phyloP scores from a whole-genome alignment of 1,140 invertebrate genomes.

The Lerema accius region DNA sequence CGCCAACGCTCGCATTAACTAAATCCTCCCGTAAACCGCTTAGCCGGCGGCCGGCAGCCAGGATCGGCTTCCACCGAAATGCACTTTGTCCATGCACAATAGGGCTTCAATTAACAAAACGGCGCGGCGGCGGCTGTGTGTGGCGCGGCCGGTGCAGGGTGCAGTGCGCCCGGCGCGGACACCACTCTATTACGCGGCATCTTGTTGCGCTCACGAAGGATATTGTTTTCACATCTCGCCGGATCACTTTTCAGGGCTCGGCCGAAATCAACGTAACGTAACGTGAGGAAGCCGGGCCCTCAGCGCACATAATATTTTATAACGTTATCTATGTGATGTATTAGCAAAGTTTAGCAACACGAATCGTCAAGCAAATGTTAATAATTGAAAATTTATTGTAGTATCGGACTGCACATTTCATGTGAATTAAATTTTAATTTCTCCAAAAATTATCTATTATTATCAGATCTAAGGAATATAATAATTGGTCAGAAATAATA shows the following conservation, averaged over 20 bases:
- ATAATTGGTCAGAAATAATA: too few species aligned
- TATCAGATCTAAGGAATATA: too few species aligned
- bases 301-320: neutral
- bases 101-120: slow-evolving; percentile 29
- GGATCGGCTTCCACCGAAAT: slow-evolving; percentile 21
- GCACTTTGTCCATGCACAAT: slow-evolving; percentile 10
- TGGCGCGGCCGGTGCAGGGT: too few species aligned
- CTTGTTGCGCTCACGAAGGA: slow-evolving; percentile 38
- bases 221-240: slow-evolving; percentile 37
- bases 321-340: slow-evolving; percentile 1
- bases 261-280: slow-evolving; percentile 22
- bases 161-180: slow-evolving; percentile 14
- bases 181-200: slow-evolving; percentile 41
- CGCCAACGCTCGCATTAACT: slow-evolving; percentile 39
- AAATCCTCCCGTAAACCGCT: slow-evolving; percentile 43
- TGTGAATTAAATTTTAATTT: too few species aligned
- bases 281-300: slow-evolving; percentile 15
- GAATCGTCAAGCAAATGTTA: too few species aligned
- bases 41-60: slow-evolving; percentile 4
- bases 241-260: slow-evolving; percentile 18
- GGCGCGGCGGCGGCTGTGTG: neutral
- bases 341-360: too few species aligned
- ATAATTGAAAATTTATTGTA: too few species aligned
- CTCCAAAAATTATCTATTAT: too few species aligned
- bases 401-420: too few species aligned